A percentile compares a stretch with the other conserved stretches of the same genome.
Evolutionary conservation across 2,888 invertebrate genomes (phyloP).

Genomic region (Enchytraeus crypticus): DNA sequence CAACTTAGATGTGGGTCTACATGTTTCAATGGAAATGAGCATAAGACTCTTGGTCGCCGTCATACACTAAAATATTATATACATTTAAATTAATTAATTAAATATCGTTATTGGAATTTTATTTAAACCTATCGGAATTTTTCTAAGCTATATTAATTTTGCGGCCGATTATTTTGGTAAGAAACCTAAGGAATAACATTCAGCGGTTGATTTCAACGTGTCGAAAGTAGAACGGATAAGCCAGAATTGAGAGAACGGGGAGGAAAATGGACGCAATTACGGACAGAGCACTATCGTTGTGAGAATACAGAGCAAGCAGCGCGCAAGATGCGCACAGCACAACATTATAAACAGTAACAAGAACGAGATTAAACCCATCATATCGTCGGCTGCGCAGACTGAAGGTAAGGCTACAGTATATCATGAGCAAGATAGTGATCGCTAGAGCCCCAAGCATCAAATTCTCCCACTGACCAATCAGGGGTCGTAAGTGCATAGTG

Average conservation of each 20-base stretch:
- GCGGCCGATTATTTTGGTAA: no score
- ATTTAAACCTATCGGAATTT: no score
- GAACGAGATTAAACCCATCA: constrained; percentile 3
- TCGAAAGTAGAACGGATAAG: constrained; percentile 15
- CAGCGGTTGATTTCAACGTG: constrained; percentile 9
- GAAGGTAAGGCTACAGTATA: constrained; percentile 9
- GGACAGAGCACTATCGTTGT: not conserved
- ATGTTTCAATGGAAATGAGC: no score
- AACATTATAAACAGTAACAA: constrained; percentile 8
- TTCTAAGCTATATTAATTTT: no score
- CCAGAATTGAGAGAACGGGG: constrained; percentile 1
- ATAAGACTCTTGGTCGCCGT: no score
- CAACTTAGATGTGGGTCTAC: no score
- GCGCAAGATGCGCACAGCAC: constrained; percentile 1
- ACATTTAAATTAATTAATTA: no score
- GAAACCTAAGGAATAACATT: no score
- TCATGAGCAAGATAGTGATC: constrained; percentile 1
- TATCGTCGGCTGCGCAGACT: constrained; percentile 7
- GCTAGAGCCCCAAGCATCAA: not conserved
- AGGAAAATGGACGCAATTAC: not conserved
- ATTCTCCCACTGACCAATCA: not conserved
- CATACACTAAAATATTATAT: no score
- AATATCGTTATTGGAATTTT: no score
- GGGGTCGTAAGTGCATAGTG: constrained; percentile 7
- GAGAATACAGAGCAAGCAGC: not conserved